Evolutionary conservation across 2,888 invertebrate genomes (phyloP).

Genomic region (Melinaea menophilus): DNA sequence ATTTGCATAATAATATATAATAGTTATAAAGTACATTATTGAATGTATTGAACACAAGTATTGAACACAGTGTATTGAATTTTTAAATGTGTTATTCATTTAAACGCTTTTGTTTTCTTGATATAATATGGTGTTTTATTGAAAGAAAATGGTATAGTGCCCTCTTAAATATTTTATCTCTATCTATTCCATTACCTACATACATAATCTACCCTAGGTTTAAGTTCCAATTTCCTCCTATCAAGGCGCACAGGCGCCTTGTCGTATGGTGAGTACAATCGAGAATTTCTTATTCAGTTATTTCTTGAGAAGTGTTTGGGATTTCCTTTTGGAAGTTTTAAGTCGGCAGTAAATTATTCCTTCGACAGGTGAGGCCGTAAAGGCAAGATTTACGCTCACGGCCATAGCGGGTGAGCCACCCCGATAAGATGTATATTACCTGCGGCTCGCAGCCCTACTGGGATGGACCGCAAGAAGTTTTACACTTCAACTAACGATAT

Average conservation of each 20-base stretch:
- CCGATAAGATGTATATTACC: slow-evolving; percentile 73
- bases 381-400: slow-evolving; percentile 75
- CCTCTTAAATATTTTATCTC: slow-evolving; percentile 27
- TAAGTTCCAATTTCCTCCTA: slow-evolving; percentile 58
- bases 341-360: slow-evolving; percentile 76
- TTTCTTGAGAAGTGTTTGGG: slow-evolving; percentile 75
- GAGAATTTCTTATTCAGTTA: slow-evolving; percentile 74
- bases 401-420: slow-evolving; percentile 62
- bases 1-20: slow-evolving; percentile 36
- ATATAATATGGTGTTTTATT: neutral
- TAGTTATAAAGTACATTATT: slow-evolving; percentile 29
- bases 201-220: slow-evolving; percentile 33
- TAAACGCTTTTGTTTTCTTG: neutral
- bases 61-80: slow-evolving; percentile 13
- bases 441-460: slow-evolving; percentile 49
- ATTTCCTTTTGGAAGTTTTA: slow-evolving; percentile 75
- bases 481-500: slow-evolving; percentile 46
- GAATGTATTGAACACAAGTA: no score
- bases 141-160: neutral
- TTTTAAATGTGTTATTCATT: slow-evolving; percentile 9
- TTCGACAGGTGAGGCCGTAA: slow-evolving; percentile 77
- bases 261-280: slow-evolving; percentile 50
- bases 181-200: slow-evolving; percentile 57
- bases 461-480: slow-evolving; percentile 52
- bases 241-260: slow-evolving; percentile 38